Percentiles rank a stretch among this genome's conserved stretches.
These are phyloP conservation scores for Thera obeliscata DNA, from an alignment of 2,888 invertebrate species.

Conservation along the genomic window DNA sequence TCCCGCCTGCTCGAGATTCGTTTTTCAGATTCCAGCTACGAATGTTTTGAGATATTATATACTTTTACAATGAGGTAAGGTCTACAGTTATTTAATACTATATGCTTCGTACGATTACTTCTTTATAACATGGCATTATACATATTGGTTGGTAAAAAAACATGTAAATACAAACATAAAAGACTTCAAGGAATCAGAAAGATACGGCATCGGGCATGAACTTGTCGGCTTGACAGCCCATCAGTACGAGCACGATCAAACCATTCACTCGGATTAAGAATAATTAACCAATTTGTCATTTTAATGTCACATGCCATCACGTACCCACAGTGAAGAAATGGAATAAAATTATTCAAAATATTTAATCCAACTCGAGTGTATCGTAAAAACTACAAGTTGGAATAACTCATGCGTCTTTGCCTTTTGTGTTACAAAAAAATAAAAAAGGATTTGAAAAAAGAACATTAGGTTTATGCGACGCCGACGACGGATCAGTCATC, in stretches of 20 bases:
- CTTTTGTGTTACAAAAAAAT: slow-evolving; percentile 77
- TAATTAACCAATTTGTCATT: slow-evolving; percentile 84
- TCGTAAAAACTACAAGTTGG: slow-evolving; percentile 81
- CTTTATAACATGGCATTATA: not conserved
- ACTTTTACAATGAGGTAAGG: no score
- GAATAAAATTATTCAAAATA: slow-evolving; percentile 75
- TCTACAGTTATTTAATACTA: no score
- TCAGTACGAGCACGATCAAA: slow-evolving; percentile 70
- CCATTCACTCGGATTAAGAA: slow-evolving; percentile 79
- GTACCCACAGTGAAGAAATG: slow-evolving; percentile 62
- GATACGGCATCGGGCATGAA: slow-evolving; percentile 57
- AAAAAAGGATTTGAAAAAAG: slow-evolving; percentile 74
- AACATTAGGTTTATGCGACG: slow-evolving; percentile 74
- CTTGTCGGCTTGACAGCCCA: slow-evolving; percentile 63
- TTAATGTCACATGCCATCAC: slow-evolving; percentile 84
- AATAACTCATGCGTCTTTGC: slow-evolving; percentile 78
- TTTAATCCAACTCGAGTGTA: slow-evolving; percentile 78
- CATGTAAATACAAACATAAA: not conserved
- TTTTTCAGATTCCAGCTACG: slow-evolving; percentile 17
- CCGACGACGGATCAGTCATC: slow-evolving; percentile 74
- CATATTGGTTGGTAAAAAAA: not conserved
- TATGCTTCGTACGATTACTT: not conserved
- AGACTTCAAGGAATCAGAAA: slow-evolving; percentile 32
- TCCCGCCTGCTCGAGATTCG: slow-evolving; percentile 28
- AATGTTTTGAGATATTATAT: slow-evolving; percentile 12